These are phyloP conservation scores for Choloepus didactylus DNA, from an alignment of 2,797 vertebrate genomes.

Conservation along the genomic window DNA sequence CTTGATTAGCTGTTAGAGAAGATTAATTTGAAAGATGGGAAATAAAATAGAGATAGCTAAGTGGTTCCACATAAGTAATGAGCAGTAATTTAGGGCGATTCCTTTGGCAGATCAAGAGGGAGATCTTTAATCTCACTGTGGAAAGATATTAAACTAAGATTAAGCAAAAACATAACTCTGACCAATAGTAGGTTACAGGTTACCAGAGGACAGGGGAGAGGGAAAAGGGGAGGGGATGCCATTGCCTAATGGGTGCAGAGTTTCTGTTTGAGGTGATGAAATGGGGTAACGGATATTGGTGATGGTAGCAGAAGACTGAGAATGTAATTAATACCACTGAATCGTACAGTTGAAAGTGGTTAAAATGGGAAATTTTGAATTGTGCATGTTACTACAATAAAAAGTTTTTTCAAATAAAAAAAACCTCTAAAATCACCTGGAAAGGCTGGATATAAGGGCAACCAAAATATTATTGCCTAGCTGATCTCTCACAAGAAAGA, in stretches of 20 bases:
- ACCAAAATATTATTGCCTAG: not conserved
- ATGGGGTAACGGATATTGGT: too few species aligned
- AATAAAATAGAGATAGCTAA: conserved; percentile 15
- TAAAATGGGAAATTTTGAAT: too few species aligned
- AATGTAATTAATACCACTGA: too few species aligned
- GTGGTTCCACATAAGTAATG: not conserved
- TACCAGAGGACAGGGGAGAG: too few species aligned
- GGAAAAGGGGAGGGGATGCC: too few species aligned
- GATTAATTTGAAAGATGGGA: not conserved
- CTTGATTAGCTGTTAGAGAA: not conserved
- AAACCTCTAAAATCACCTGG: conserved; percentile 26
- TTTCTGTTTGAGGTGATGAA: too few species aligned
- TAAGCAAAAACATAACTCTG: not conserved
- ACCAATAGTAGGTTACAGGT: too few species aligned
- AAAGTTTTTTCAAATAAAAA: not conserved
- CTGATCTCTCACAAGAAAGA: not conserved
- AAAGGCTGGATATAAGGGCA: not conserved
- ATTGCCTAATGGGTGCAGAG: too few species aligned
- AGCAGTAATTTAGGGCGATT: not conserved
- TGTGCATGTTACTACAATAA: too few species aligned
- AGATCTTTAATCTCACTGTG: not conserved
- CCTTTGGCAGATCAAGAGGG: not conserved
- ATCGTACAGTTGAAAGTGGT: too few species aligned
- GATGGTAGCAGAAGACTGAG: too few species aligned
- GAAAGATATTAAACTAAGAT: conserved; percentile 19